Percentiles rank a stretch among this genome's conserved stretches.
Evolutionary conservation across 1,140 invertebrate genomes (phyloP).

Genomic region (Conus ventricosus): DNA sequence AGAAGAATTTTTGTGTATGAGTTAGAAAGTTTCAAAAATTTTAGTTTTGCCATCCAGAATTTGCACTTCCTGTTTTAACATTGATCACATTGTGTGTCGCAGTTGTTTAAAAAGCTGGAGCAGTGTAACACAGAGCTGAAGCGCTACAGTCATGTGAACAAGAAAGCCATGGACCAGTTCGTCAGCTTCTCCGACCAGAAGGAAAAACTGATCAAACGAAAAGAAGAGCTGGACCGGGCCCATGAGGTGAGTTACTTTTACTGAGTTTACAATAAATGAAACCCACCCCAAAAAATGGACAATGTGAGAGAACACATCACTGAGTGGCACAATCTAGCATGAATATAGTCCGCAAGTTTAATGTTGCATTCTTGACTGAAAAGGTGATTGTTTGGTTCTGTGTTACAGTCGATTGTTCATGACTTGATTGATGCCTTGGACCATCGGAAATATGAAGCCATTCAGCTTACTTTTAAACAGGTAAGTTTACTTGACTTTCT

Average conservation of each 20-base stretch:
- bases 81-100: conserved; percentile 35
- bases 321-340: too few species aligned
- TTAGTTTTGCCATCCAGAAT: too few species aligned
- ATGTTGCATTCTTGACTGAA: too few species aligned
- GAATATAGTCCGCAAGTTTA: too few species aligned
- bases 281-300: conserved; percentile 92
- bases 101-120: conserved; percentile 96
- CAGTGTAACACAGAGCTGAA: conserved; percentile 97
- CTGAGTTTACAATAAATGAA: conserved; percentile 38
- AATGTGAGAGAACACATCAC: conserved; percentile 81
- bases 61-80: background rate
- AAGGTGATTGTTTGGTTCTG: background rate
- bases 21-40: too few species aligned
- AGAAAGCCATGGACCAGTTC: conserved; percentile 99
- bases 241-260: conserved; percentile 67
- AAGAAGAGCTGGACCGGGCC: conserved; percentile 96
- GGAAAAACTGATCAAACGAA: conserved; percentile 96
- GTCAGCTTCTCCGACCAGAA: conserved; percentile 98
- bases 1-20: too few species aligned
- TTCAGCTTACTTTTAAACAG: conserved; percentile 99
- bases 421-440: conserved; percentile 97
- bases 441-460: conserved; percentile 95
- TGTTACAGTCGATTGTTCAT: conserved; percentile 87
- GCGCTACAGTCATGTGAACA: conserved; percentile 99
- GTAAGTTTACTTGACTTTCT: conserved; percentile 46